These are phyloP conservation scores for Mobula birostris DNA, from an alignment of 2,113 vertebrate genomes.

Conservation along the genomic window DNA sequence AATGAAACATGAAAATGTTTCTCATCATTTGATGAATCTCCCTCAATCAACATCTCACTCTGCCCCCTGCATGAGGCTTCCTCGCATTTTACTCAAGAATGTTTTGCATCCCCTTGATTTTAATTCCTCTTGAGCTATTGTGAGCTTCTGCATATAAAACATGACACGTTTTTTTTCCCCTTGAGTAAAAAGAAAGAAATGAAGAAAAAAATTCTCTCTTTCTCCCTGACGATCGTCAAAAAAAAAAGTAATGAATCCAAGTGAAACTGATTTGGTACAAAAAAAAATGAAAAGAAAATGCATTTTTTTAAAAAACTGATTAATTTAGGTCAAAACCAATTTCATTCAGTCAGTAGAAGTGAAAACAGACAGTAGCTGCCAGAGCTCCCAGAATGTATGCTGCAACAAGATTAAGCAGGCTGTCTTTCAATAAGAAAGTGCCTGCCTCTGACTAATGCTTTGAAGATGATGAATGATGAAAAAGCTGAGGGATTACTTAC, in stretches of 20 bases:
- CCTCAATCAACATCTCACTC: not conserved
- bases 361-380: slow-evolving; percentile 16
- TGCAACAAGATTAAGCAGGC: slow-evolving; percentile 37
- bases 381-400: slow-evolving; percentile 5
- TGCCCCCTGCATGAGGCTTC: not conserved
- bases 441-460: slow-evolving; percentile 35
- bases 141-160: slow-evolving; percentile 4
- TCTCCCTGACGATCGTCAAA: not conserved
- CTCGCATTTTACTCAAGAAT: not conserved
- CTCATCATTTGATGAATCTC: not conserved
- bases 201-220: not conserved
- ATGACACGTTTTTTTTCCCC: not conserved
- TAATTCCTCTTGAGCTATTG: not conserved
- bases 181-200: not conserved
- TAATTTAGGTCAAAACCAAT: slow-evolving; percentile 37
- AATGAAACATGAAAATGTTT: not conserved
- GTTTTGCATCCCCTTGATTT: not conserved
- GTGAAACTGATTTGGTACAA: not conserved
- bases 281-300: slow-evolving; percentile 34
- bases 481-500: slow-evolving; percentile 36
- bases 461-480: slow-evolving; percentile 37
- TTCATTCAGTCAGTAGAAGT: slow-evolving; percentile 31
- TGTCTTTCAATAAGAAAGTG: slow-evolving; percentile 36
- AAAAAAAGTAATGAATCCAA: not conserved
- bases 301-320: slow-evolving; percentile 33